Evolutionary conservation across 2,888 invertebrate species (phyloP), one percentile per base, ranked within the genome.

Genomic region (Tinea semifulvella): DNA sequence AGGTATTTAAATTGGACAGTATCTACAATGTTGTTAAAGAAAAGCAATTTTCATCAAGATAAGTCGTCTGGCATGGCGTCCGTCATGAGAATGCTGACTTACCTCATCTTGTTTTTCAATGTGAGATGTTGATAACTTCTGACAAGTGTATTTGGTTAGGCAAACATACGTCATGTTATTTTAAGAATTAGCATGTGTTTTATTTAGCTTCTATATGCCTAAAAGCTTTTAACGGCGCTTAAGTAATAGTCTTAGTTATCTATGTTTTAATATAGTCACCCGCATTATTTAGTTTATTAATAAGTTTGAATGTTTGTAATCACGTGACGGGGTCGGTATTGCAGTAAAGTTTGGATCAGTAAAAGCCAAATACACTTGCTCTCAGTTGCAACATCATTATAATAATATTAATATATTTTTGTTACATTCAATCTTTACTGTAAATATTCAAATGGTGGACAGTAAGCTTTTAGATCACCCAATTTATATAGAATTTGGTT

Each of bases 361-460:
- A 3, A 2, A 31, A 31, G 2, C 38, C 38, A 38, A 38, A 38
- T 38, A 38, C 38, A 38, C 18, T 38, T 38, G 38, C 38, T 38
- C 38, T 18, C n/a, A 38, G 18, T 38, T 38, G 18, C n/a, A n/a
- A n/a, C n/a, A 13, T n/a, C 7, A 16, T 36, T 18, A 35, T 35
- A 14, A 35, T 6, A 13, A 5, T 18, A 36, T 3, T 17, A 36
- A 16, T 18, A 18, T 36, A 18, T 22, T 22, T 22, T 7, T 22
- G 8, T 22, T 5, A 8, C 5, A 7, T 36, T 18, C 16, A 18
- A 18, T 18, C 36, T 36, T 36, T 36, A 36, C 40, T 40, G 40
- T 40, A 22, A 40, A 40, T 40, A 40, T 40, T 22, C n/a, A 19
- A 40, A 6, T 40, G 40, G 40, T 40, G 40, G 14, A 40, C 20